Base-by-base conservation (phyloP, 1,140 invertebrate genomes). In the Philopotamus ludificatus region DNA sequence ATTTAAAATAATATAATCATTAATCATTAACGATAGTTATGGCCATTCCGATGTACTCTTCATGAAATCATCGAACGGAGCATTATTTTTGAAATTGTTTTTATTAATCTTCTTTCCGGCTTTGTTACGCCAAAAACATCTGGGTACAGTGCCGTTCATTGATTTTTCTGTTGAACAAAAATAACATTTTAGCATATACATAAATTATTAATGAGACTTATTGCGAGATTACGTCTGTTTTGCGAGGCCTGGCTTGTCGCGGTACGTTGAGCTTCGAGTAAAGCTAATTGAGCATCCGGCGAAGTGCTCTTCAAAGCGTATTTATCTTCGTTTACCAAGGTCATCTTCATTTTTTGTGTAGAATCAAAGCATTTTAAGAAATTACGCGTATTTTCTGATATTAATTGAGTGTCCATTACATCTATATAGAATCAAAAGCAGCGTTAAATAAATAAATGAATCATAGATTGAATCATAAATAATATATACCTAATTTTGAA, bases 321-420 rank as follows among this genome's bases (percentile, higher is more conserved):
- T 28, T 21, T 9, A 26, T 28, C 22, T n/a, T 22, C 23, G 55
- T n/a, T 55, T 55, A 7, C 28, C 4, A 34, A 7, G 4, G 4
- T 34, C 4, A 4, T 4, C 28, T 4, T 7, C 28, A 34, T 12
- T 12, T 34, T 34, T 34, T 7, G 12, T 34, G 12, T 34, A 34
- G 12, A 34, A 34, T 84, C 79, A 58, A 85, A 82, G 63, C 74
- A 75, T 71, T 80, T 80, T 44, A 85, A 73, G 66, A 84, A 85
- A 22, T 63, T 71, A 66, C 82, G 73, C 3, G 75, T 81, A 9
- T 70, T 70, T n/a, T 82, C 77, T 4, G 72, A 75, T 10, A 85
- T 74, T 8, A 59, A 42, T 72, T 83, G 83, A 16, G 77, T 78
- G 70, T 85, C 82, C 9, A 84, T 61, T 70, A 59, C 28, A 26